Percentiles rank a stretch among this genome's conserved stretches.
Evolutionary conservation across 2,113 vertebrate genomes (phyloP).

Genomic region (Phodopus roborovskii): DNA sequence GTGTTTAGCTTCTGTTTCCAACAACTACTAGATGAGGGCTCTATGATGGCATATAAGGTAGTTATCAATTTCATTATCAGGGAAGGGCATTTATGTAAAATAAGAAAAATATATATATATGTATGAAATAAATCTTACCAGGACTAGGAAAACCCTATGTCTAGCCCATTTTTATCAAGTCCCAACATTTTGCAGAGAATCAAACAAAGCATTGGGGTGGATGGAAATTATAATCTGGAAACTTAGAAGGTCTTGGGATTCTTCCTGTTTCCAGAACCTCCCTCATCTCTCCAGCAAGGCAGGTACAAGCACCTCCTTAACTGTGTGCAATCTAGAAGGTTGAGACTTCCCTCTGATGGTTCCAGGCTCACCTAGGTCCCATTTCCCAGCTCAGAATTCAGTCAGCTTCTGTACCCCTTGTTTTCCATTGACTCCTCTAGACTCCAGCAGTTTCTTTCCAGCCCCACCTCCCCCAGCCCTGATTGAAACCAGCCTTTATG

Average conservation of each 20-base stretch:
- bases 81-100: no score
- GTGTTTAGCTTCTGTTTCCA: no score
- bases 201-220: not conserved
- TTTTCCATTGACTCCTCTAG: not conserved
- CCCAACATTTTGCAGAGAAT: not conserved
- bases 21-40: no score
- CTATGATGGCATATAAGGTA: no score
- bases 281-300: not conserved
- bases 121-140: no score
- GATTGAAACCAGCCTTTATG: not conserved
- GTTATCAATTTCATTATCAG: no score
- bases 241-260: not conserved
- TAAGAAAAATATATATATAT: no score
- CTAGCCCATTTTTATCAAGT: not conserved
- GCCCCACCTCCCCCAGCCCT: not conserved
- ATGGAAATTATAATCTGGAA: not conserved
- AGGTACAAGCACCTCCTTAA: not conserved
- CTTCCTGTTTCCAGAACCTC: not conserved
- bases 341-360: not conserved
- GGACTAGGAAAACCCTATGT: no score
- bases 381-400: not conserved
- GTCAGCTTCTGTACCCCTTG: not conserved
- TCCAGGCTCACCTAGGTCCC: not conserved
- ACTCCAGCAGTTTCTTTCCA: not conserved
- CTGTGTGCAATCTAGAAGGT: not conserved